Evolutionary conservation across 2,888 invertebrate genomes (phyloP), one percentile per base, ranked within the genome.

Genomic region (Coelinius sp.): DNA sequence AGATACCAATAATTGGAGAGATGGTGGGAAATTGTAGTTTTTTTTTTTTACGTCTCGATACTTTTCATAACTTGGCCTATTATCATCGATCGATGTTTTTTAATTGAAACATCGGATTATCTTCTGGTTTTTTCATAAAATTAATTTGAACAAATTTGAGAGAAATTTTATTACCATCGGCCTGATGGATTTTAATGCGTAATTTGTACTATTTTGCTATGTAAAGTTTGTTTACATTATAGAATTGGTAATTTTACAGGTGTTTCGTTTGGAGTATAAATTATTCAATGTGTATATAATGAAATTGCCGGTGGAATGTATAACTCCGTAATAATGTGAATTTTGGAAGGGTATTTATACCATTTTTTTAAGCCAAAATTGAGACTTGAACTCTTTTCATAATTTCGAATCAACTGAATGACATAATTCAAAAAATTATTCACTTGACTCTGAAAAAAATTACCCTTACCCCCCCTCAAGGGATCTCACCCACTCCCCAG

Each of bases 1-100:
- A 31, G 20, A 53, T 53, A 53, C 59, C 27, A 35, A n/a, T 31
- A 31, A 59, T 31, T 59, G 59, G 20, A 59, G 31, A 59, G 35
- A 20, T 59, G 35, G 17, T 7, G 10, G 8, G 14, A 31, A 35
- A 17, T 20, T 35, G 1, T 17, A 49, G 20, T 17, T 59, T 24
- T 53, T 24, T 8, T 25, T 53, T 53, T 59, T 59, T 59, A 14
- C 59, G 35, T 59, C 35, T 35, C 31, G 8, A 17, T 20, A 59
- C 59, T 35, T 59, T 35, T 25, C 7, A 20, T 49, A 49, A 49
- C 22, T 22, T 7, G 20, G 20, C 20, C 49, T 22, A 49, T 49
- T 27, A 27, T 12, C 12, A 1, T 10, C 12, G 17, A 10, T 22
- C 24, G 22, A 52, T 20, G 14, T 7, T 22, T 52, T 52, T 52